Conservation (phyloP, 2,113 vertebrate species). For the Cephalopterus ornatus region DNA sequence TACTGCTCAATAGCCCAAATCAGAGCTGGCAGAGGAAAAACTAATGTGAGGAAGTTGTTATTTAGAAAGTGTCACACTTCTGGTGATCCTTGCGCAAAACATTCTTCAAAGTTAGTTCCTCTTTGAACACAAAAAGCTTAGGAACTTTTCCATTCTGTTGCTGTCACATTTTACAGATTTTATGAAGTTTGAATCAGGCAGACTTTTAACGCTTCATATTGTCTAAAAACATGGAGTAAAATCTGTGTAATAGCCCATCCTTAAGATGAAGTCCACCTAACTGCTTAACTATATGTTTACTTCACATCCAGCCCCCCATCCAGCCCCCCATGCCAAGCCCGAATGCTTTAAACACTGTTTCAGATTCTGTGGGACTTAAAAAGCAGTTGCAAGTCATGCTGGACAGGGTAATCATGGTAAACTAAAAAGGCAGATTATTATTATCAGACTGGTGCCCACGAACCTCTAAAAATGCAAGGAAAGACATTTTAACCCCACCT, state of each 20-base stretch:
- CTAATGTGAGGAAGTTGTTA: accelerated
- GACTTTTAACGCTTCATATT: not conserved
- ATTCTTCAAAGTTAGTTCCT: accelerated
- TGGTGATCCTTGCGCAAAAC: accelerated
- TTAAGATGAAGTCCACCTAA: not conserved
- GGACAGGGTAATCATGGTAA: not conserved
- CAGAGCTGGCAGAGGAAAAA: accelerated
- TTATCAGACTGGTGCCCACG: accelerated
- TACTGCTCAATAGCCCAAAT: accelerated
- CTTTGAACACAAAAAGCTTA: not conserved
- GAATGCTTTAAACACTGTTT: accelerated
- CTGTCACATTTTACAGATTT: accelerated
- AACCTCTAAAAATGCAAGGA: not conserved
- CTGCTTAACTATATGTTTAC: not conserved
- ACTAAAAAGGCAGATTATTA: no score
- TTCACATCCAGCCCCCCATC: accelerated
- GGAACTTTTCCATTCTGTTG: not conserved
- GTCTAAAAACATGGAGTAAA: not conserved
- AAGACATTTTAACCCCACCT: accelerated
- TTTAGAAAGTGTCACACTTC: accelerated
- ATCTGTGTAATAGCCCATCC: not conserved
- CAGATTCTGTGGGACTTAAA: not conserved
- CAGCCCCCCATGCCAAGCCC: not conserved
- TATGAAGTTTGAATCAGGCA: not conserved
- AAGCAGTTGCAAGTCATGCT: not conserved